Evolutionary conservation across 2,888 invertebrate species (phyloP), one percentile per base, ranked within the genome.

Genomic region (Drosophila paranaensis): DNA sequence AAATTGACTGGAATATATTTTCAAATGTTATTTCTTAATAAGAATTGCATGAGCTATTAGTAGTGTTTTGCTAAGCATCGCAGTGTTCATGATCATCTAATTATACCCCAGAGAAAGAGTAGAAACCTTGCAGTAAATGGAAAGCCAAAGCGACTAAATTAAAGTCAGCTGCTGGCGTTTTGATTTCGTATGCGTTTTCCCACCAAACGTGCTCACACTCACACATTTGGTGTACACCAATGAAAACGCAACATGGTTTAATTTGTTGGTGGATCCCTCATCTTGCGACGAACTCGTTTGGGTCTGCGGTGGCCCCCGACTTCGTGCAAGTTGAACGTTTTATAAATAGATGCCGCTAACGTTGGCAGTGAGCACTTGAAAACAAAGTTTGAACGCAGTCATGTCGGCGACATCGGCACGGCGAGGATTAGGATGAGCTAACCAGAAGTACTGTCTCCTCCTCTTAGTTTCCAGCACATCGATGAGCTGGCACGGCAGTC

Each of bases 401-500:
- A 82, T 86, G 81, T 83, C 78, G 65, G 48, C 45, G 55, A 54
- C 51, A 53, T 13, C 33, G 16, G 25, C 64, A 37, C 48, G 16
- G 42, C 60, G 53, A 61, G 80, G 74, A 61, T 56, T 43, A n/a
- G 51, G 54, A 63, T 57, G 60, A 66, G 54, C 51, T 70, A 63
- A 68, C 37, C 13, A 8, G 42, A 48, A 48, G 33, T 56, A 40
- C 56, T 61, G 37, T 71, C 30, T 68, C 27, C 20, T 66, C 27
- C 60, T 56, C 42, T 57, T 74, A 93, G 93, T 77, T 91, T 91
- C 67, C 91, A 93, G 69, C 86, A 91, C 65, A 88, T 91, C 55
- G 89, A 90, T 77, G 90, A 91, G 60, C 82, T 92, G 56, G 93
- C 92, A 9, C 86, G 93, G 0, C 92, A 93, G 61, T 91, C 93